Base-by-base conservation (phyloP, 2,888 invertebrate species). In the Erebia ligea region DNA sequence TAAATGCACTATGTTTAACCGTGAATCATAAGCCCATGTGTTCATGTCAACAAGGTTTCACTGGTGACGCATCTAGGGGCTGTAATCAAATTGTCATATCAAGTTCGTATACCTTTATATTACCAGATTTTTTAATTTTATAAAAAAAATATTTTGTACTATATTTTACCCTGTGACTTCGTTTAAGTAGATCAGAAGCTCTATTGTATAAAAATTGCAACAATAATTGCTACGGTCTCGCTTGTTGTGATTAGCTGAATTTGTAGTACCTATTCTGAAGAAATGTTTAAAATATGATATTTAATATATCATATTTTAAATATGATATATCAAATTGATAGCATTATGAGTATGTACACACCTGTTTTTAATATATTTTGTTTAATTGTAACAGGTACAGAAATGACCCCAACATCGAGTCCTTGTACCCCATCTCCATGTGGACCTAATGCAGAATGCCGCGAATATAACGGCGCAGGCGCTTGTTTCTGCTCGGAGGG, bases 351-450 rank as follows among this genome's bases (percentile, higher is more conserved):
- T 25, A 25, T 3, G 42, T 10, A 42, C 42, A 42, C 8, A 42
- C 10, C 8, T 9, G 10, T 10, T 42, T 42, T 8, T 1, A 42
- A 11, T 42, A 50, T 50, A 17, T 52, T 17, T 52, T 52, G 1
- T 52, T 52, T 10, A 57, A 50, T 71, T 69, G 21, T 56, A 57
- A 21, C 67, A 80, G 80, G 76, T 54, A 94, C 95, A 11, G 95
- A 95, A 86, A 93, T 94, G 79, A 94, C 95, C 70, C 95, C 95
- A 61, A 94, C 94, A 58, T 85, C 95, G n/a, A 95, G 97, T 76
- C 97, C 98, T 6, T 97, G 98, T 81, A 94, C 94, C 68, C 97
- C 97, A 65, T 96, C 97, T 70, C 97, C 97, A 1, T 98, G 98
- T 82, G 98, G 98, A 54, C 96, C 96, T 6, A 97, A 97, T 80